A percentile compares a stretch with the other conserved stretches of the same genome.
These are phyloP conservation scores for Agrotis segetum DNA, from an alignment of 2,888 invertebrate species.

Conservation along the genomic window DNA sequence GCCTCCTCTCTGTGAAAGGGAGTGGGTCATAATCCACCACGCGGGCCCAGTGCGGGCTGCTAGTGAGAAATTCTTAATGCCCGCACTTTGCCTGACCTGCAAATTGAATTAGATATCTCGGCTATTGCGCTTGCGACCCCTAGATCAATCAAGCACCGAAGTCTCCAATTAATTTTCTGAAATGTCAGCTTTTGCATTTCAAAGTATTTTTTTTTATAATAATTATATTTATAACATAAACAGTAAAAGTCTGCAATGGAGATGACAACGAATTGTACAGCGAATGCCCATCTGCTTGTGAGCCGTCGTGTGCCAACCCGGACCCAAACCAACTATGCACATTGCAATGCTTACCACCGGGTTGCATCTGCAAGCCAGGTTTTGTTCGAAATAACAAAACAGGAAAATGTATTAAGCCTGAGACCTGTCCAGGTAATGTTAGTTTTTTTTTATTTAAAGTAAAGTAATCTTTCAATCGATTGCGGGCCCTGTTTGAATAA, in stretches of 20 bases:
- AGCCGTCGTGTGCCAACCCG: slow-evolving; percentile 10
- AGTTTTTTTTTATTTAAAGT: too few relatives aligned
- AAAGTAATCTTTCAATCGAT: too few relatives aligned
- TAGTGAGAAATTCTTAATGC: too few relatives aligned
- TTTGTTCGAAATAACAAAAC: background rate
- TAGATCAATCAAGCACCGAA: too few relatives aligned
- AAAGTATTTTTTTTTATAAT: background rate
- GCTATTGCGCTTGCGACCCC: too few relatives aligned
- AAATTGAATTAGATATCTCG: too few relatives aligned
- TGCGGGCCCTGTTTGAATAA: too few relatives aligned
- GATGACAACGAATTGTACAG: slow-evolving; percentile 21
- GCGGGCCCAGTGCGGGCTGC: too few relatives aligned
- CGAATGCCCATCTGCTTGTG: slow-evolving; percentile 21
- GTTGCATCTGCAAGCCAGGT: slow-evolving; percentile 14
- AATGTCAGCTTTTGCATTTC: background rate
- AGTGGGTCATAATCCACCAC: too few relatives aligned
- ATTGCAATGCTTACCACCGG: slow-evolving; percentile 2
- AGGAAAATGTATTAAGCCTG: slow-evolving; percentile 20
- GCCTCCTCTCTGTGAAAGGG: too few relatives aligned
- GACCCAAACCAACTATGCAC: slow-evolving; percentile 22
- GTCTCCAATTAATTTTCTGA: background rate
- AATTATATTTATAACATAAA: too few relatives aligned
- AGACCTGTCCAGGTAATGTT: slow-evolving; percentile 20
- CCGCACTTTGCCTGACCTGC: too few relatives aligned
- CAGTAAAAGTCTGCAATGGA: slow-evolving; percentile 22